These are phyloP conservation scores for Astatoreochromis straeleni DNA, from an alignment of 2,113 vertebrate genomes.

Conservation along the genomic window DNA sequence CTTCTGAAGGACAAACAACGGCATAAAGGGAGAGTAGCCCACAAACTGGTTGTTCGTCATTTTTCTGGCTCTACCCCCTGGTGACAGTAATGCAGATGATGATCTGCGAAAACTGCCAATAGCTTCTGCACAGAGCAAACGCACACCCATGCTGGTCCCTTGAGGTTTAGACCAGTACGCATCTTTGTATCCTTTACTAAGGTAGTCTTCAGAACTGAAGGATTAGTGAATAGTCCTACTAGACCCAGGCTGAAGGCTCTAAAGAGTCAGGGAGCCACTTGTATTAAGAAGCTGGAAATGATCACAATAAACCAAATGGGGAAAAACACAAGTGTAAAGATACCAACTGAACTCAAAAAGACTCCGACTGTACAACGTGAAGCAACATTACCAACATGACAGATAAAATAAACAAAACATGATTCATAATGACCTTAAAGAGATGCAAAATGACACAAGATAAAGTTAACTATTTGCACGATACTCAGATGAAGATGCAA, in stretches of 20 bases:
- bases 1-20: background rate
- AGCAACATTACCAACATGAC: background rate
- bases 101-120: background rate
- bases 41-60: background rate
- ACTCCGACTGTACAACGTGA: fast-evolving
- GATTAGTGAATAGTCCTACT: background rate
- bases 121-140: background rate
- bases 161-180: background rate
- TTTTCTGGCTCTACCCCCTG: background rate
- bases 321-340: background rate
- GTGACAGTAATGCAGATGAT: background rate
- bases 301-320: background rate
- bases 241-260: background rate
- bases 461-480: background rate
- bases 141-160: background rate
- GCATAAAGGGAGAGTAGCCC: background rate
- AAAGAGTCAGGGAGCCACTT: background rate
- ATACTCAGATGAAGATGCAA: background rate
- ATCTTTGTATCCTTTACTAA: background rate
- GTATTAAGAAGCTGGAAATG: background rate
- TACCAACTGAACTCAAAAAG: background rate
- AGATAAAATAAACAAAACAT: background rate
- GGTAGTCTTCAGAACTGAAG: fast-evolving
- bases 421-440: background rate
- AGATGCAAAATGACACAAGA: background rate